phyloP scores from a whole-genome alignment of 2,888 invertebrate genomes.

The Cynaeus angustus region DNA sequence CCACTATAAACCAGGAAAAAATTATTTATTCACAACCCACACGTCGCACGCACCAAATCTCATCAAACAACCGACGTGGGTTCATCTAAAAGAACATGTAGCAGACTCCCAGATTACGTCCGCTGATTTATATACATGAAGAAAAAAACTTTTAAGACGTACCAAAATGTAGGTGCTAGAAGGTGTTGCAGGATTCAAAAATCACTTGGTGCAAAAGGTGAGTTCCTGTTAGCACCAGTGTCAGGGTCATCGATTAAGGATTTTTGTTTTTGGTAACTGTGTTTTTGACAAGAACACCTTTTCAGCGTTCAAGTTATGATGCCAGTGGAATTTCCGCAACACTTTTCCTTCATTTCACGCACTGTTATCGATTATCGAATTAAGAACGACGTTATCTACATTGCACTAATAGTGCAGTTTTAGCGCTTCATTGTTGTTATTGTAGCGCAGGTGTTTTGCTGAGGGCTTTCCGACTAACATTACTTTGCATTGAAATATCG shows the following conservation, averaged over 20 bases:
- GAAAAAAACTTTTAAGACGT: too few species aligned
- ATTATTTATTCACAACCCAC: conserved; percentile 29
- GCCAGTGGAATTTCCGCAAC: conserved; percentile 5
- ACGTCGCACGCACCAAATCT: conserved; percentile 32
- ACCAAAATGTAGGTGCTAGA: conserved; percentile 6
- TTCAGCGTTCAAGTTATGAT: conserved; percentile 24
- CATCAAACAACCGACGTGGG: conserved; percentile 1
- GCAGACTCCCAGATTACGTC: not conserved
- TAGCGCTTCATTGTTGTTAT: conserved; percentile 49
- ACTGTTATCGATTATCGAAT: conserved; percentile 38
- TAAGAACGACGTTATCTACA: conserved; percentile 34
- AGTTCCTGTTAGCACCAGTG: conserved; percentile 26
- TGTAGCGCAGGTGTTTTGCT: conserved; percentile 55
- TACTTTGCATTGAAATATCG: conserved; percentile 40
- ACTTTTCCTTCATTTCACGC: conserved; percentile 36
- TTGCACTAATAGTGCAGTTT: conserved; percentile 47
- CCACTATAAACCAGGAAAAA: conserved; percentile 33
- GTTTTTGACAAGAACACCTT: not conserved
- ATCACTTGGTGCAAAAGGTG: conserved; percentile 30
- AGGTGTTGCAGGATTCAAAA: not conserved
- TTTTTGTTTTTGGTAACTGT: conserved; percentile 27
- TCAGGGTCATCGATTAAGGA: conserved; percentile 31
- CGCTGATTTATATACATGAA: too few species aligned
- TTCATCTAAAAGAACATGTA: conserved; percentile 13
- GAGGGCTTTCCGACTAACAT: conserved; percentile 48